Percentiles rank a stretch among this genome's conserved stretches.
These are phyloP conservation scores for Patella caerulea DNA, from an alignment of 2,888 invertebrate genomes.

Conservation along the genomic window DNA sequence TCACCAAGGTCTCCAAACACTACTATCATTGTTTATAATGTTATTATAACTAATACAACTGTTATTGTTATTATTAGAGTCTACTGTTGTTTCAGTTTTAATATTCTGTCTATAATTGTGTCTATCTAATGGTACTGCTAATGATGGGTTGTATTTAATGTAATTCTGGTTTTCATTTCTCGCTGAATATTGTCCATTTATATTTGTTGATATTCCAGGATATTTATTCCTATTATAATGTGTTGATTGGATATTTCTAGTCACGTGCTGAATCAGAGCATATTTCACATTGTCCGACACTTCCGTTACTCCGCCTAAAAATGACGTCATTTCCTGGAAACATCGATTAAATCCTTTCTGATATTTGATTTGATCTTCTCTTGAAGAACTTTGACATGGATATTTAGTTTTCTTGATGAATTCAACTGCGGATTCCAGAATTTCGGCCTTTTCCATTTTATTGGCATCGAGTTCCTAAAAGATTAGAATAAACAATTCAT, in stretches of 20 bases:
- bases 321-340: constrained; percentile 2
- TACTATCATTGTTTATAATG: neutral
- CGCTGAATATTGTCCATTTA: neutral
- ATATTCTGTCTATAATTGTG: neutral
- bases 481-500: too few species aligned
- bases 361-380: neutral
- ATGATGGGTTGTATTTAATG: neutral
- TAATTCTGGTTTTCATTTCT: neutral
- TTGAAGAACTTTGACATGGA: neutral
- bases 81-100: neutral
- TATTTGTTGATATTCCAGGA: neutral
- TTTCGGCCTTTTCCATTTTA: constrained; percentile 4
- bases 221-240: neutral
- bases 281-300: neutral
- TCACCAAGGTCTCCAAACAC: neutral
- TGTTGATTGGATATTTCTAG: neutral
- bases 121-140: neutral
- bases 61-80: neutral
- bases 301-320: neutral
- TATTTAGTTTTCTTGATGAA: constrained; percentile 1
- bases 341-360: neutral
- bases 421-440: constrained; percentile 1
- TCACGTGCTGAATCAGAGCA: neutral
- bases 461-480: neutral
- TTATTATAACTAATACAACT: too few species aligned